Evolutionary conservation across 2,113 vertebrate genomes (phyloP).

Genomic region (Phycodurus eques): DNA sequence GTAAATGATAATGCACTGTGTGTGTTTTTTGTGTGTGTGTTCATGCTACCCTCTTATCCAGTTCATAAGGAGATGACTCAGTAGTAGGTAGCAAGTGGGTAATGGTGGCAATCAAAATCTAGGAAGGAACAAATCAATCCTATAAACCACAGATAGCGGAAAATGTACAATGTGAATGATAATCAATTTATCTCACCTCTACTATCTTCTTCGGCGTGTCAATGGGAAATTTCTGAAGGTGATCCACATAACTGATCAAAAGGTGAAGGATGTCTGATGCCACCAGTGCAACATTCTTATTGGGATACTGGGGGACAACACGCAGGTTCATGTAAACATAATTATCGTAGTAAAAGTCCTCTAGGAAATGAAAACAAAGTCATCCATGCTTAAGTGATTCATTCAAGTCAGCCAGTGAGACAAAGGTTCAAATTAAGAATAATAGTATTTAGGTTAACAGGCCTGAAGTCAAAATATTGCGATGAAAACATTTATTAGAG

Average conservation of each 20-base stretch:
- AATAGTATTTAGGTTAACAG: not conserved
- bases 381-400: not conserved
- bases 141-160: not conserved
- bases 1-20: not conserved
- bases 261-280: slow-evolving; percentile 94
- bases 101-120: slow-evolving; percentile 97
- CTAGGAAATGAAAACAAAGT: no score
- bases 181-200: slow-evolving; percentile 74
- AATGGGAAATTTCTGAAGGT: slow-evolving; percentile 88
- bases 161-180: not conserved
- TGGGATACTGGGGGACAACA: slow-evolving; percentile 82
- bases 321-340: slow-evolving; percentile 2
- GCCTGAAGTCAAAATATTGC: not conserved
- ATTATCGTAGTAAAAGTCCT: not conserved
- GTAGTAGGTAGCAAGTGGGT: slow-evolving; percentile 91
- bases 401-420: not conserved
- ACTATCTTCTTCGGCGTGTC: slow-evolving; percentile 95
- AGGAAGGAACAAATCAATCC: not conserved
- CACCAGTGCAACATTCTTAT: slow-evolving; percentile 94
- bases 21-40: no score
- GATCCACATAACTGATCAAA: slow-evolving; percentile 88
- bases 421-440: not conserved
- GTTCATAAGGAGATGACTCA: slow-evolving; percentile 92
- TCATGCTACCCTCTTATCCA: slow-evolving; percentile 88
- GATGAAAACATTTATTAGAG: not conserved